phyloP scores from a whole-genome alignment of 2,113 vertebrate genomes.

The Ciconia boyciana region DNA sequence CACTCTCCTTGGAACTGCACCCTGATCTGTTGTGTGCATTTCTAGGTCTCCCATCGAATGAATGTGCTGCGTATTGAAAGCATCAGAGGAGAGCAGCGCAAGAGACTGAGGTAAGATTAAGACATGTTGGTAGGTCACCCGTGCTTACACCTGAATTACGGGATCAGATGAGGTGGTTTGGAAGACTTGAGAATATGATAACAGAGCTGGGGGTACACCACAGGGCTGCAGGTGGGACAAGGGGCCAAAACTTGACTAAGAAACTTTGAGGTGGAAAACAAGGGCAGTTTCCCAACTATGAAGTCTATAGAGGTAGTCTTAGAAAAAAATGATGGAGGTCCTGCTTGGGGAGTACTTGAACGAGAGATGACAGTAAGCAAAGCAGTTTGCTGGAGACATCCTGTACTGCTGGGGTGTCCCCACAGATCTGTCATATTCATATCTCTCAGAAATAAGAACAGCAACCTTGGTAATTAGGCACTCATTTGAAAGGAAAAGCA shows the following conservation, averaged over 20 bases:
- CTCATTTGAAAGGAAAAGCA: not conserved
- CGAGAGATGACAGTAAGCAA: not conserved
- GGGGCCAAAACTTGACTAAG: not conserved
- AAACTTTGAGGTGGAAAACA: not conserved
- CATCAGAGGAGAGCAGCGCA: not conserved
- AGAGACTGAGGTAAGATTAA: not conserved
- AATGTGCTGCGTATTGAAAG: not conserved
- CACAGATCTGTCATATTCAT: not conserved
- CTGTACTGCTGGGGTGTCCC: not conserved
- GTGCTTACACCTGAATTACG: accelerated
- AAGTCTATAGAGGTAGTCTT: not conserved
- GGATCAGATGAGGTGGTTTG: not conserved
- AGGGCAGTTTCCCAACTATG: not conserved
- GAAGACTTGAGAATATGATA: not conserved
- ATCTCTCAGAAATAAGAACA: not conserved
- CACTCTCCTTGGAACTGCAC: not conserved
- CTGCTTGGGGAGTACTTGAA: not conserved
- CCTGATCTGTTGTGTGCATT: not conserved
- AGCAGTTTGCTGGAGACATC: not conserved
- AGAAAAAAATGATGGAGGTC: not conserved
- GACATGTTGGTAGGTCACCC: not conserved
- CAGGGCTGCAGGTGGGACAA: not conserved
- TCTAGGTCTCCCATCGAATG: not conserved
- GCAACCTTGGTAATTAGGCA: not conserved
- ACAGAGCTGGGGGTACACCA: not conserved